A percentile compares a stretch with the other conserved stretches of the same genome.
Evolutionary conservation across 2,113 vertebrate genomes (phyloP).

Genomic region (Hiodon alosoides): DNA sequence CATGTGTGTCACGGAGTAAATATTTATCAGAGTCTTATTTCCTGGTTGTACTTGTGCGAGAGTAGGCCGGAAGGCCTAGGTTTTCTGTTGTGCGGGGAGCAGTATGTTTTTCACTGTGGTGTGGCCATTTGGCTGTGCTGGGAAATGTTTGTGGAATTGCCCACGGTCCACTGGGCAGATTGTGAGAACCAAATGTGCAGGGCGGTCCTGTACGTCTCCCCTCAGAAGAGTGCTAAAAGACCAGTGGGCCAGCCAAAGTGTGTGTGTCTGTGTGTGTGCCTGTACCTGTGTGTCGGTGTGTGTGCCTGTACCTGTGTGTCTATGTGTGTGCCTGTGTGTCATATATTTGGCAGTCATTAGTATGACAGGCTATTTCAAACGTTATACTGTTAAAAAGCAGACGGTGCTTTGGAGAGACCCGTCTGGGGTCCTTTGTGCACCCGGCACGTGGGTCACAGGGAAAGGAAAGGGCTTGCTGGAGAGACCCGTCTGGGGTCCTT

Average conservation of each 20-base stretch:
- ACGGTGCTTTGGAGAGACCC: constrained; percentile 37
- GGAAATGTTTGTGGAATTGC: not conserved
- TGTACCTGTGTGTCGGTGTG: too few species aligned
- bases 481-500: constrained; percentile 37
- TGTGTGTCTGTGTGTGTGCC: too few species aligned
- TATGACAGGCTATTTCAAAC: constrained; percentile 6
- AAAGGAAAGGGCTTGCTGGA: not conserved
- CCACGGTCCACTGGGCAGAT: not conserved
- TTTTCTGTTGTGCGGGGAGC: not conserved
- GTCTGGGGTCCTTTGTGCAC: constrained; percentile 44
- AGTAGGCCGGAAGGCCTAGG: not conserved
- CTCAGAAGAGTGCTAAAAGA: too few species aligned
- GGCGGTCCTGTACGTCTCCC: not conserved
- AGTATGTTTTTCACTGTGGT: not conserved
- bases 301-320: too few species aligned
- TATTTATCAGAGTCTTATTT: not conserved
- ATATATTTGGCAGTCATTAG: not conserved
- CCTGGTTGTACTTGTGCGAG: not conserved
- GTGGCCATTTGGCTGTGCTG: not conserved
- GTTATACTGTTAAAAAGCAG: constrained; percentile 10
- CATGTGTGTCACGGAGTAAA: constrained; percentile 9
- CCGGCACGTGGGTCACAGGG: not conserved
- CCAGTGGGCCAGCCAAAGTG: too few species aligned
- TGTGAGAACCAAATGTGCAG: not conserved
- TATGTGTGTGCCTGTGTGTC: too few species aligned